Evolutionary conservation across 2,113 vertebrate species (phyloP).

Genomic region (human): GRCh38 chr4:108979001-108979500

Average conservation of each 20-base stretch:
- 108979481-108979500: slow-evolving; percentile 15
- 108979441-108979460: background rate
- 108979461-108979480: background rate
- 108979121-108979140: slow-evolving; percentile 20
- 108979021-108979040: background rate
- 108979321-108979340: background rate
- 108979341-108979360: background rate
- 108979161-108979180: background rate
- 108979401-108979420: background rate
- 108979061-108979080: background rate
- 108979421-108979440: background rate
- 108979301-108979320: slow-evolving; percentile 28
- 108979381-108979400: slow-evolving; percentile 1
- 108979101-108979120: background rate
- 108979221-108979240: background rate
- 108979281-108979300: background rate
- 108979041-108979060: background rate
- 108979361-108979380: background rate
- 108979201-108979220: background rate
- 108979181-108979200: background rate
- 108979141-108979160: slow-evolving; percentile 10
- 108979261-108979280: background rate
- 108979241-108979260: slow-evolving; percentile 8
- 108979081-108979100: background rate
- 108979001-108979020: background rate